These are phyloP conservation scores for Bedellia somnulentella DNA, from an alignment of 2,888 invertebrate genomes.

Conservation along the genomic window DNA sequence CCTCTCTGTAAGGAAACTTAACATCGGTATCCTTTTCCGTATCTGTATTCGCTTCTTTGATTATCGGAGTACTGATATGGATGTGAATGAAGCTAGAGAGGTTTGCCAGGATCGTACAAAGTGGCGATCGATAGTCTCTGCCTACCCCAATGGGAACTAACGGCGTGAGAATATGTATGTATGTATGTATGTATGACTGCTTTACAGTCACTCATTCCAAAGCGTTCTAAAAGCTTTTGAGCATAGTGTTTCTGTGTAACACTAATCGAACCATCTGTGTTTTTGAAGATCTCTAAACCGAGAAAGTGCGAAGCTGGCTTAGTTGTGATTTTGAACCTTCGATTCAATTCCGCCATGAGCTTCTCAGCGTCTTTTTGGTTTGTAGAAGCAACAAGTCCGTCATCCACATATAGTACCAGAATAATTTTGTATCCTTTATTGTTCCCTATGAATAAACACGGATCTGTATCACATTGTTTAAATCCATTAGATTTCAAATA, in stretches of 20 bases:
- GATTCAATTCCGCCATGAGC: not conserved
- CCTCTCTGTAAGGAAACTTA: constrained; percentile 5
- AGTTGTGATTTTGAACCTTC: not conserved
- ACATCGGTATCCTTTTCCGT: not conserved
- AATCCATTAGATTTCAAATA: not conserved
- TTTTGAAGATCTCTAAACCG: constrained; percentile 2
- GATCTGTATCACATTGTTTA: constrained; percentile 2
- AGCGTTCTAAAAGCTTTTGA: constrained; percentile 2
- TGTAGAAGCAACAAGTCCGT: constrained; percentile 5
- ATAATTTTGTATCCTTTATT: constrained; percentile 1
- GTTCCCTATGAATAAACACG: constrained; percentile 1
- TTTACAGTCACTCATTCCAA: too few species aligned
- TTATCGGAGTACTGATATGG: constrained; percentile 4
- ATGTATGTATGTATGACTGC: too few species aligned
- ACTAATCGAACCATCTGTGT: not conserved
- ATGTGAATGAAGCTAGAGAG: too few species aligned
- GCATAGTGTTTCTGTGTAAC: constrained; percentile 3
- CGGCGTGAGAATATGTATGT: too few species aligned
- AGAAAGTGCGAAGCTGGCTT: constrained; percentile 3
- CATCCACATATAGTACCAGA: constrained; percentile 3
- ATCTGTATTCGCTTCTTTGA: constrained; percentile 1
- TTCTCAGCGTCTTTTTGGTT: constrained; percentile 1
- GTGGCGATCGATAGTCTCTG: too few species aligned
- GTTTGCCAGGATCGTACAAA: too few species aligned
- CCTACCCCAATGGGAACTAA: too few species aligned